These are phyloP conservation scores for Lanistes nyassanus DNA, from an alignment of 1,140 invertebrate genomes.

Conservation along the genomic window DNA sequence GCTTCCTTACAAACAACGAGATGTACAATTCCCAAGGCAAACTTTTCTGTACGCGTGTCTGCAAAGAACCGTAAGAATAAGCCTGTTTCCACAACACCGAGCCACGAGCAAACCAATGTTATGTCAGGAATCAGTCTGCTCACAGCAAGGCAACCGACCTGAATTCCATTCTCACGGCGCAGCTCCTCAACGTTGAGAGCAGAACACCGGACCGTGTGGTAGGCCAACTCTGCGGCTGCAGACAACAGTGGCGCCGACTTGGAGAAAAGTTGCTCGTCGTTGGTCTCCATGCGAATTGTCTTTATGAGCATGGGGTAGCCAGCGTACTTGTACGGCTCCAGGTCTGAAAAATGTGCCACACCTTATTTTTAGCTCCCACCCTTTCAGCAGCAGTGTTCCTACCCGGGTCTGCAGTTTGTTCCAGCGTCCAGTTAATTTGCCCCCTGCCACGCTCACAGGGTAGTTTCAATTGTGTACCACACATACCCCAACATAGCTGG, in stretches of 20 bases:
- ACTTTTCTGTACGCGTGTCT: no score
- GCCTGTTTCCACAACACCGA: no score
- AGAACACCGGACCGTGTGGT: slow-evolving; percentile 96
- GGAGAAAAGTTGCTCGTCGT: slow-evolving; percentile 89
- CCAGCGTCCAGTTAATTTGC: background rate
- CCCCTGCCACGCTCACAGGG: background rate
- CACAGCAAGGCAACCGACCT: slow-evolving; percentile 71
- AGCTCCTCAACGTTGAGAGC: slow-evolving; percentile 98
- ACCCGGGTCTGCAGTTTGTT: no score
- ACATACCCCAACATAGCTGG: no score
- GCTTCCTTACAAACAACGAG: no score
- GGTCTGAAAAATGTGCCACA: slow-evolving; percentile 71
- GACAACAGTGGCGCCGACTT: slow-evolving; percentile 87
- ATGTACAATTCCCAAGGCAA: no score
- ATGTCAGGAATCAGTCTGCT: no score
- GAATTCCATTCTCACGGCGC: slow-evolving; percentile 89
- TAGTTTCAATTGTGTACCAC: no score
- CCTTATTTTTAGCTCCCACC: background rate
- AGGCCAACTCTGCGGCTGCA: slow-evolving; percentile 93
- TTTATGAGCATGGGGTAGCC: slow-evolving; percentile 98
- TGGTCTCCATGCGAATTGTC: slow-evolving; percentile 93
- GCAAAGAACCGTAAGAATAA: no score
- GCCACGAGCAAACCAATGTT: no score
- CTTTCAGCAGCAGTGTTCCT: background rate
- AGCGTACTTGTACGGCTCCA: slow-evolving; percentile 98